phyloP scores from a whole-genome alignment of 2,888 invertebrate species.

The Yponomeuta malinellus region DNA sequence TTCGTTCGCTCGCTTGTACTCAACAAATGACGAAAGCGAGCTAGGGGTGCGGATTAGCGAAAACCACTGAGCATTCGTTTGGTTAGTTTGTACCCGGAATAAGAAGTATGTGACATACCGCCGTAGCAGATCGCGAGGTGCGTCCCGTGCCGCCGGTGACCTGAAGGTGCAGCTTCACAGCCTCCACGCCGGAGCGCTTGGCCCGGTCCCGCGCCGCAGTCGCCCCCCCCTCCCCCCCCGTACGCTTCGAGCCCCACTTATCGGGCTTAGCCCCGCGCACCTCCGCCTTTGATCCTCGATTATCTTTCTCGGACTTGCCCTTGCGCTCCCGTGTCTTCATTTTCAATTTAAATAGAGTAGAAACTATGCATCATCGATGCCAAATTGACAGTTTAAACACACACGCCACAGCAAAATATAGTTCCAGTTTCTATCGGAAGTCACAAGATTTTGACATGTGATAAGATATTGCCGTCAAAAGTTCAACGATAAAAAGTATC shows the following conservation, averaged over 20 bases:
- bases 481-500: conserved; percentile 54
- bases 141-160: conserved; percentile 62
- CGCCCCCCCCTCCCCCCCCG: conserved; percentile 22
- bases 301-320: conserved; percentile 33
- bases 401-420: neutral
- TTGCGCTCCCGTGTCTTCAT: conserved; percentile 59
- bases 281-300: conserved; percentile 32
- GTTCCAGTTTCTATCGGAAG: conserved; percentile 36
- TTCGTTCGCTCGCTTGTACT: too few relatives aligned
- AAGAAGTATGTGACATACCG: conserved; percentile 37
- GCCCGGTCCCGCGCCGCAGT: conserved; percentile 31
- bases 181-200: conserved; percentile 64
- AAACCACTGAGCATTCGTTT: too few relatives aligned
- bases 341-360: conserved; percentile 29
- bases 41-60: too few relatives aligned
- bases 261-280: conserved; percentile 33
- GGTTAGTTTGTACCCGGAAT: neutral
- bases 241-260: conserved; percentile 30
- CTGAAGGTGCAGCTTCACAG: conserved; percentile 60
- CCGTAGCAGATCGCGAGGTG: conserved; percentile 61
- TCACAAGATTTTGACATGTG: conserved; percentile 24
- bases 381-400: neutral
- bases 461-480: conserved; percentile 65
- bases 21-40: too few relatives aligned
- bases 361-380: neutral